Evolutionary conservation across 2,113 vertebrate species (phyloP), one percentile per base, ranked within the genome.

Genomic region (Bambusicola thoracicus): DNA sequence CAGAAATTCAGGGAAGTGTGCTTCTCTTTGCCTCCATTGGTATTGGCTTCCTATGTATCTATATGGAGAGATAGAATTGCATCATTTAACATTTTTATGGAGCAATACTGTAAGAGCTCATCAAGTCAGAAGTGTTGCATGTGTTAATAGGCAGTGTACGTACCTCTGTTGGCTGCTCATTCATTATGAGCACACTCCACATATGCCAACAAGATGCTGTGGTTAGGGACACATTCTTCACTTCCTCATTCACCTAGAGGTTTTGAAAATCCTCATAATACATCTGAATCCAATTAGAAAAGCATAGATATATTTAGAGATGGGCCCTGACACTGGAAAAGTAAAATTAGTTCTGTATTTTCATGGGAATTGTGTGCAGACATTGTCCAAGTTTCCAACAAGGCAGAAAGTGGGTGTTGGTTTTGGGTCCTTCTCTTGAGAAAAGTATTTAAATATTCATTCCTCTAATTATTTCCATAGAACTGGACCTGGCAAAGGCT

Each of bases 361-460:
- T 70, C 36, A 27, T 0, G 1, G 38, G n/a, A 79, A 76, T 62
- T 1, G 0, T 3, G 32, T 78, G 22, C 44, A 92, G 62, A 29
- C 66, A 55, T 73, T 89, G 92, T 18, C 24, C 27, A 73, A 34
- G 21, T 81, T 95, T 91, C 56, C 11, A 89, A 32, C 22, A 93
- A 74, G 32, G 55, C 30, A 68, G n/a, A 40, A 83, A 67, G 6
- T 32, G 62, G 46, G 49, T 87, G 68, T 87, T 94, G 82, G 87
- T 91, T 85, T 94, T 93, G 87, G 59, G 87, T 80, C 18, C 11
- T 87, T 91, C 38, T 90, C 59, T 76, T 51, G 44, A 89, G 58
- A 87, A 90, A 94, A 94, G 58, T 89, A 74, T 77, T 91, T 96
- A 80, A 55, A 77, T 34, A 32, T 70, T 32, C 44, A 21, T 94